Evolutionary conservation across 2,888 invertebrate species (phyloP).

Genomic region (Magallana nippona): DNA sequence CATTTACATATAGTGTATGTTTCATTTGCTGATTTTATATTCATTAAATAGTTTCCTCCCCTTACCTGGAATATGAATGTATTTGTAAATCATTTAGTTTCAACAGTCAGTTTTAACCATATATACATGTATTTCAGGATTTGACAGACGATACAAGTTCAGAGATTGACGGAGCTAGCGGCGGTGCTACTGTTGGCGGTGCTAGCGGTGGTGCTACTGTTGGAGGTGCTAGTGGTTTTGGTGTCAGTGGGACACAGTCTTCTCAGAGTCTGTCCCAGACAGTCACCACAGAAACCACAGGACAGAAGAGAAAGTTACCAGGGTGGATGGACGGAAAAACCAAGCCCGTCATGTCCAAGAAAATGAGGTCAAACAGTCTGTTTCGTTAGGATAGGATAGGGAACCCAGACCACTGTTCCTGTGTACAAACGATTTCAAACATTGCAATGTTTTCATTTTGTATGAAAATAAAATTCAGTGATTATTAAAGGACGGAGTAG

Average conservation of each 20-base stretch:
- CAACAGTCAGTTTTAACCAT: no score
- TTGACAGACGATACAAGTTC: neutral
- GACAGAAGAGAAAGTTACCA: constrained; percentile 68
- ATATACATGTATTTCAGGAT: neutral
- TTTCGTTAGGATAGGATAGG: constrained; percentile 65
- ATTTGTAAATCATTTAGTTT: no score
- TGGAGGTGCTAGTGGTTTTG: no score
- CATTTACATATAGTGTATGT: no score
- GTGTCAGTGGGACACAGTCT: neutral
- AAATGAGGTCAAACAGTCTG: constrained; percentile 72
- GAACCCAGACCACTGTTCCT: neutral
- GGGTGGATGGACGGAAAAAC: constrained; percentile 65
- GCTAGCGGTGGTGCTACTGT: neutral
- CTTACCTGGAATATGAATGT: no score
- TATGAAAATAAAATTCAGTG: no score
- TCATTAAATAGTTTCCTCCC: no score
- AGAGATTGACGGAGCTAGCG: neutral
- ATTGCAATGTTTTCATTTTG: no score
- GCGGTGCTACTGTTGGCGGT: neutral
- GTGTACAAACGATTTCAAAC: no score
- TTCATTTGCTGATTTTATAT: no score
- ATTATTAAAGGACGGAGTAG: no score
- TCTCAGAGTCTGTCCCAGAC: neutral
- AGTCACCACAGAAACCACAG: neutral
- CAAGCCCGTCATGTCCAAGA: constrained; percentile 66